phyloP scores from a whole-genome alignment of 1,140 invertebrate species.

The Pseudomyrmex concolor region DNA sequence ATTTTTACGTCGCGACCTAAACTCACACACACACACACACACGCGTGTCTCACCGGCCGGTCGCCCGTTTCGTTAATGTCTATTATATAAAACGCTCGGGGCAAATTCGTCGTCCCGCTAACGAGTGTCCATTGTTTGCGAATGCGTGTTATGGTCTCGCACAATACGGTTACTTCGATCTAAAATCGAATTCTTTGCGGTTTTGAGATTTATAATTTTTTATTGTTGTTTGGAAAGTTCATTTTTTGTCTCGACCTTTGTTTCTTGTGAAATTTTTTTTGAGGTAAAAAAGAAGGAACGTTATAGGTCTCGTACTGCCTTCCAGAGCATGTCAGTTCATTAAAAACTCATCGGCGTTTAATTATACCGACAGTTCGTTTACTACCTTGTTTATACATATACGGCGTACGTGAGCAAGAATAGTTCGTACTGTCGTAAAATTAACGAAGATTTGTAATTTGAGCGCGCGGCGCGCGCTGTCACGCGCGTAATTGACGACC shows the following conservation, averaged over 20 bases:
- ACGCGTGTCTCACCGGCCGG: background rate
- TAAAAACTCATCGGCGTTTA: conserved; percentile 40
- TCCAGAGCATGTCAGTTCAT: conserved; percentile 5
- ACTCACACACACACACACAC: conserved; percentile 36
- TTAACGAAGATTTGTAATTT: conserved; percentile 46
- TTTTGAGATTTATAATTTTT: background rate
- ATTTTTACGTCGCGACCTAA: conserved; percentile 58
- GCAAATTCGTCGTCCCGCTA: conserved; percentile 75
- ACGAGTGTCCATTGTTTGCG: conserved; percentile 80
- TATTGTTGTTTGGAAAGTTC: background rate
- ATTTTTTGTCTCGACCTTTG: background rate
- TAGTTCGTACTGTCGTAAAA: conserved; percentile 27
- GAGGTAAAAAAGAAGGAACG: background rate
- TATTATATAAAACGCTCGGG: conserved; percentile 76
- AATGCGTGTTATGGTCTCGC: conserved; percentile 71
- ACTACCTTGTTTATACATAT: conserved; percentile 3
- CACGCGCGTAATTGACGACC: background rate
- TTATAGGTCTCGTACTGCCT: background rate
- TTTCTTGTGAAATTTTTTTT: background rate
- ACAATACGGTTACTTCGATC: conserved; percentile 66
- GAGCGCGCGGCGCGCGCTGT: background rate
- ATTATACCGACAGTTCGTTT: conserved; percentile 49
- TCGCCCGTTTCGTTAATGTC: conserved; percentile 75
- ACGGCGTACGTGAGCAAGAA: background rate
- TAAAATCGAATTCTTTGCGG: background rate